A percentile compares a stretch with the other conserved stretches of the same genome.
phyloP scores from a whole-genome alignment of 30 jellyfish, hydroid and myxozoan species.

The Aurelia sp. region DNA sequence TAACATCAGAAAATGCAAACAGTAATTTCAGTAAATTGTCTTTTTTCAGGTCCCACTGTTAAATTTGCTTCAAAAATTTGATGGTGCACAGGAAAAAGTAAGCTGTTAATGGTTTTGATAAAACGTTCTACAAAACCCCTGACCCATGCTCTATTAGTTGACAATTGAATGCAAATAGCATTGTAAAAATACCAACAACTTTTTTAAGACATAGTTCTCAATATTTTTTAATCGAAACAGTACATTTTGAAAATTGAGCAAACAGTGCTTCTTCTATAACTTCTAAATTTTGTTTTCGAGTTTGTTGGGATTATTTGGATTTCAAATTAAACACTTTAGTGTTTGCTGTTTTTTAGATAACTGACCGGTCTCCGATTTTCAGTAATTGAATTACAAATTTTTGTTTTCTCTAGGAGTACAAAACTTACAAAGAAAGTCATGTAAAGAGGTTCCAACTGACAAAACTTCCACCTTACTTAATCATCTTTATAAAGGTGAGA shows the following conservation, averaged over 20 bases:
- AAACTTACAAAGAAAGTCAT: conserved; percentile 88
- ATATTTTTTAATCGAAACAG: no score
- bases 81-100: conserved; percentile 96
- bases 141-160: no score
- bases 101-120: background rate
- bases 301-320: background rate
- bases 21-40: background rate
- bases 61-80: conserved; percentile 82
- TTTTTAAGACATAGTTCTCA: no score
- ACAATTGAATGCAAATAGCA: no score
- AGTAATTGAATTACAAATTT: background rate
- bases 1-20: background rate
- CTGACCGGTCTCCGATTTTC: background rate
- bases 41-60: conserved; percentile 83
- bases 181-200: no score
- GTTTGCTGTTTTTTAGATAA: background rate
- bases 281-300: background rate
- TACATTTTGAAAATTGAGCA: no score
- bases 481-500: conserved; percentile 82
- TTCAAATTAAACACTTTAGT: background rate
- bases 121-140: no score
- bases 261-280: background rate
- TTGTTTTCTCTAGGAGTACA: conserved; percentile 69
- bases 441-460: conserved; percentile 86
- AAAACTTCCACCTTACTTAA: conserved; percentile 91